A percentile compares a stretch with the other conserved stretches of the same genome.
Evolutionary conservation across 2,113 vertebrate species (phyloP).

Genomic region (Marmota flaviventris): DNA sequence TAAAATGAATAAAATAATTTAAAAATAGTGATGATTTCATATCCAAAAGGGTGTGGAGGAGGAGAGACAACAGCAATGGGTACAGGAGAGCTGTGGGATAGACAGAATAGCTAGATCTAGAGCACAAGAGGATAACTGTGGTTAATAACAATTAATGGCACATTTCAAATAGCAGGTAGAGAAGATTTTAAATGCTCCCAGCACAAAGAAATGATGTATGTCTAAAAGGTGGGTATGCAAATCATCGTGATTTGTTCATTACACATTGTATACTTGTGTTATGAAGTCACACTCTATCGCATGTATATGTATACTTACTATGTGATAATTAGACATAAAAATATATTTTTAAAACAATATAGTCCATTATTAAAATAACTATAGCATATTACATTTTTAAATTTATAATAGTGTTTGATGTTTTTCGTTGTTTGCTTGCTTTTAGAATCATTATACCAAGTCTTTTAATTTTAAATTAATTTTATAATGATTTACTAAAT

Average conservation of each 20-base stretch:
- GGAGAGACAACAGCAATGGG: background rate
- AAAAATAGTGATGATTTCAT: background rate
- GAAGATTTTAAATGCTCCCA: background rate
- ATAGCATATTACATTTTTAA: background rate
- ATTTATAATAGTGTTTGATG: background rate
- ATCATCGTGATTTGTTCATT: background rate
- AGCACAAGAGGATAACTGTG: background rate
- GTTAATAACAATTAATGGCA: background rate
- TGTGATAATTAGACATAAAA: background rate
- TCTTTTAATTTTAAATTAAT: background rate
- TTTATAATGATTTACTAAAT: background rate
- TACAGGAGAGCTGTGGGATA: background rate
- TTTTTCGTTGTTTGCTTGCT: background rate
- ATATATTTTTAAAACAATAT: background rate
- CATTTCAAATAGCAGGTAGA: background rate
- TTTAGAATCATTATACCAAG: background rate
- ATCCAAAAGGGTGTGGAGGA: fast-evolving
- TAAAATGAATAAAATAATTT: no score
- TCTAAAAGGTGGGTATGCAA: background rate
- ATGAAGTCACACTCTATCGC: background rate
- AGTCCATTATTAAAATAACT: background rate
- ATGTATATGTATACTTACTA: background rate
- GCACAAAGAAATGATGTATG: background rate
- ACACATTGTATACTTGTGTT: background rate
- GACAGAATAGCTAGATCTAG: background rate